These are phyloP conservation scores for Spodoptera littoralis DNA, from an alignment of 2,888 invertebrate genomes.

Conservation along the genomic window DNA sequence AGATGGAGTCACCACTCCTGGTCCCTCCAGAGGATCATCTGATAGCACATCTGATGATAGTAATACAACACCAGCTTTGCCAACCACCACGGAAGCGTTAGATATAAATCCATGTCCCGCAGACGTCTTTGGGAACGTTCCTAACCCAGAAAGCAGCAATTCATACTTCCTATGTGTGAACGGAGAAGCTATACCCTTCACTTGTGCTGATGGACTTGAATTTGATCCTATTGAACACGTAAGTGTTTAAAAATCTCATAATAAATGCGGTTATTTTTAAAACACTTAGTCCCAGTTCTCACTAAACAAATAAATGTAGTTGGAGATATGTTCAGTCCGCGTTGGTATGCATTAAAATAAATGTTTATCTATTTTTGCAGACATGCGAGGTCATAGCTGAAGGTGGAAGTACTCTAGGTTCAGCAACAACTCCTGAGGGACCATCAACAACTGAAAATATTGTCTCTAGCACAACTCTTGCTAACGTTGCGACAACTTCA, in stretches of 20 bases:
- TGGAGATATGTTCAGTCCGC: too few relatives aligned
- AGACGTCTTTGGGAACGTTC: conserved; percentile 54
- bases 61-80: too few relatives aligned
- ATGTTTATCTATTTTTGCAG: conserved; percentile 38
- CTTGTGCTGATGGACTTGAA: conserved; percentile 64
- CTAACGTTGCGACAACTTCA: neutral
- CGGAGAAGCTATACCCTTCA: conserved; percentile 58
- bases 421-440: conserved; percentile 8
- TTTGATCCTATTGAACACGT: conserved; percentile 59
- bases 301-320: too few relatives aligned
- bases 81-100: too few relatives aligned
- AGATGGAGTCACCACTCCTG: too few relatives aligned
- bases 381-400: conserved; percentile 56
- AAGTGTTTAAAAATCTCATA: neutral
- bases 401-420: conserved; percentile 60
- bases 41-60: too few relatives aligned
- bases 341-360: neutral
- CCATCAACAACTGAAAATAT: conserved; percentile 11
- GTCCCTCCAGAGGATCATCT: too few relatives aligned
- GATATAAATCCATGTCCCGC: too few relatives aligned
- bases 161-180: conserved; percentile 69
- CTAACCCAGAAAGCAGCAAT: conserved; percentile 65
- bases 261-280: too few relatives aligned
- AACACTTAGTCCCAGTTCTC: too few relatives aligned
- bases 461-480: conserved; percentile 5